phyloP scores from a whole-genome alignment of 2,888 invertebrate genomes.

The Sinelater perroti region DNA sequence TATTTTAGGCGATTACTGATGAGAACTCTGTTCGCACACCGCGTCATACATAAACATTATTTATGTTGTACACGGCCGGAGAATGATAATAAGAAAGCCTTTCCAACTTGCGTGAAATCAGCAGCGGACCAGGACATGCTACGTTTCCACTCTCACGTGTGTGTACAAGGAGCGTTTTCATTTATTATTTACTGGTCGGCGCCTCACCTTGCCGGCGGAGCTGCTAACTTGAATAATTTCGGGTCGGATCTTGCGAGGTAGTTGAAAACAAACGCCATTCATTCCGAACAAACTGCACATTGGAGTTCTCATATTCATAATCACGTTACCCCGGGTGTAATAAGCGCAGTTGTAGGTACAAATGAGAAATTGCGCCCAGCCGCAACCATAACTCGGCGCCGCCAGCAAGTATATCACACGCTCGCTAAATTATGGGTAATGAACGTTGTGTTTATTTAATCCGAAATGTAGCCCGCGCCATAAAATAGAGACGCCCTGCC shows the following conservation, averaged over 20 bases:
- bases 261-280: constrained; percentile 43
- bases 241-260: constrained; percentile 29
- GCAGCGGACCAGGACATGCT: no score
- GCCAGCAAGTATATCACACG: constrained; percentile 57
- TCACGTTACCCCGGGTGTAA: constrained; percentile 58
- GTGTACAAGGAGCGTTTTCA: background rate
- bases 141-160: no score
- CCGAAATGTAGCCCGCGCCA: constrained; percentile 54
- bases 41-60: no score
- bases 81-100: no score
- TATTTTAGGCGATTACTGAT: no score
- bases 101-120: no score
- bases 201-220: constrained; percentile 1
- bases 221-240: constrained; percentile 25
- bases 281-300: constrained; percentile 44
- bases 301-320: constrained; percentile 59
- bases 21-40: no score
- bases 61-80: no score
- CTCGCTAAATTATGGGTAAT: constrained; percentile 58
- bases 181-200: background rate
- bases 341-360: constrained; percentile 60
- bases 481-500: constrained; percentile 45
- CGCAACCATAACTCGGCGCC: constrained; percentile 57
- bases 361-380: constrained; percentile 58
- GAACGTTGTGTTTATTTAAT: constrained; percentile 61